A percentile compares a stretch with the other conserved stretches of the same genome.
Conservation (phyloP, 2,797 vertebrate species). For the Typhlichthys subterraneus region DNA sequence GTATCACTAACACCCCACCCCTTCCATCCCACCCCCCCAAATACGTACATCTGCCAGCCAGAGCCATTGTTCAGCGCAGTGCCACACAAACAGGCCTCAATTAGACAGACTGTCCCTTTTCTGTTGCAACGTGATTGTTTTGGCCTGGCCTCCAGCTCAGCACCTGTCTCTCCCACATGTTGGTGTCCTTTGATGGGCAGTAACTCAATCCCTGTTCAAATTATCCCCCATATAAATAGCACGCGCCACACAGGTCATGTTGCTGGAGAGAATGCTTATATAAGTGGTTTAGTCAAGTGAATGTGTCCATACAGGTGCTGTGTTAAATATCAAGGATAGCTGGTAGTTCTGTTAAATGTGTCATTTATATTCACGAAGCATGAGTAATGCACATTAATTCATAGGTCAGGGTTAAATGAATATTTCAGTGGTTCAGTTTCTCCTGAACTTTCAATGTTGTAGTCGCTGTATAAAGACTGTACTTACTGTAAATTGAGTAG, state of each 20-base stretch:
- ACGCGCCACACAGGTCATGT: conserved; percentile 35
- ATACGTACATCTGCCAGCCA: conserved; percentile 69
- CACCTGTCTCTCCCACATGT: conserved; percentile 76
- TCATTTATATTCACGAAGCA: conserved; percentile 2
- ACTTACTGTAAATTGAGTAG: conserved; percentile 6
- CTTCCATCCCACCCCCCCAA: neutral
- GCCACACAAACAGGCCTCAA: conserved; percentile 70
- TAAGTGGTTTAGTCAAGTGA: conserved; percentile 38
- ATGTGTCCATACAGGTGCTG: conserved; percentile 17
- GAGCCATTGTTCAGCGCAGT: conserved; percentile 68
- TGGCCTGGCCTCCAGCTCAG: conserved; percentile 62
- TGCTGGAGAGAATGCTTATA: conserved; percentile 26
- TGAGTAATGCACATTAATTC: neutral
- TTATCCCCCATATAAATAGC: conserved; percentile 67
- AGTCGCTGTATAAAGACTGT: neutral
- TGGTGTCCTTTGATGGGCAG: conserved; percentile 61
- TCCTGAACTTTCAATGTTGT: conserved; percentile 6
- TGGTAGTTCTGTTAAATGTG: neutral
- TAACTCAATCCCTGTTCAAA: conserved; percentile 68
- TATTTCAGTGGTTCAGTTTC: conserved; percentile 2
- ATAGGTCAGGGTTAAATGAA: neutral
- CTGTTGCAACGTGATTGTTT: conserved; percentile 67
- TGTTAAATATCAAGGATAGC: conserved; percentile 17
- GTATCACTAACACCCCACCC: conserved; percentile 24
- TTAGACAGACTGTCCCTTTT: conserved; percentile 64